Conservation (phyloP, 2,113 vertebrate species). For the Menidia beryllina region DNA sequence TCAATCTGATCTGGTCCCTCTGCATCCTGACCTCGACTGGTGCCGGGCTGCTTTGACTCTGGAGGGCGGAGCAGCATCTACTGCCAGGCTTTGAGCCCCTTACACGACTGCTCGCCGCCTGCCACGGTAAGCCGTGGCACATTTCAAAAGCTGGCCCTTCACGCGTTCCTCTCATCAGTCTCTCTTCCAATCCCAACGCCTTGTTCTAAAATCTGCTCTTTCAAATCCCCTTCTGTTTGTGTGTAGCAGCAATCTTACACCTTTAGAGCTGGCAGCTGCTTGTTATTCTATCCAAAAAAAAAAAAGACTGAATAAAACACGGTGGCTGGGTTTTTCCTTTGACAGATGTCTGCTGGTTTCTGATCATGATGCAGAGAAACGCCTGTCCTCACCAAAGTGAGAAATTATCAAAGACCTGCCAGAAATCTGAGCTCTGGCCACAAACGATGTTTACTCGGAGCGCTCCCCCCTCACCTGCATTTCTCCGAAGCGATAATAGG, state of each 20-base stretch:
- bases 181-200: neutral
- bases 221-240: constrained; percentile 23
- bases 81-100: constrained; percentile 35
- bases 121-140: constrained; percentile 30
- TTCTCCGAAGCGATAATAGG: constrained; percentile 98
- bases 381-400: neutral
- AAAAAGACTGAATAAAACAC: constrained; percentile 2
- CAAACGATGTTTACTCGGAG: neutral
- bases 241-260: constrained; percentile 14
- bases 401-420: too few species aligned
- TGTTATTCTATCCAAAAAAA: constrained; percentile 36
- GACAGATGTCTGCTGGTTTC: constrained; percentile 35
- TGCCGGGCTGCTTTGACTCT: constrained; percentile 21
- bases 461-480: constrained; percentile 91
- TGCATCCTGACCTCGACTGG: neutral
- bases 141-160: constrained; percentile 49
- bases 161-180: constrained; percentile 26
- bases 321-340: neutral
- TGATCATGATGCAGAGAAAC: constrained; percentile 17
- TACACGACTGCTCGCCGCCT: constrained; percentile 23
- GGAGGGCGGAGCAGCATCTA: constrained; percentile 14
- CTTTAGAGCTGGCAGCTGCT: constrained; percentile 32
- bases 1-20: constrained; percentile 33
- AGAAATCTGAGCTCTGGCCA: too few species aligned
- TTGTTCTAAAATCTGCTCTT: constrained; percentile 29